Conservation (phyloP, 2,113 vertebrate species). For the Monopterus albus region DNA sequence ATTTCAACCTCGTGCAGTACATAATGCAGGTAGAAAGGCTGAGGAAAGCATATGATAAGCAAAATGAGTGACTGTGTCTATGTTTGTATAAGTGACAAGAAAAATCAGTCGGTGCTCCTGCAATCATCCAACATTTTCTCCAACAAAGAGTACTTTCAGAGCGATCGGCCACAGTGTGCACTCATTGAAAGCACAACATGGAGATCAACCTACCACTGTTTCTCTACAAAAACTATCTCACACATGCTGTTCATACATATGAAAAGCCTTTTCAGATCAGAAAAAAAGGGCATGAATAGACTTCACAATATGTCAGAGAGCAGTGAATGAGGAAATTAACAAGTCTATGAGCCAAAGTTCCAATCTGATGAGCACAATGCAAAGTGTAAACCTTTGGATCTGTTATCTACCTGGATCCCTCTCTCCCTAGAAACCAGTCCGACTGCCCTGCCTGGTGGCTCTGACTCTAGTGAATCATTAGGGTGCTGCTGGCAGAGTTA, state of each 20-base stretch:
- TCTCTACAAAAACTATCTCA: conserved; percentile 5
- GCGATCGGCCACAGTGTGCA: not conserved
- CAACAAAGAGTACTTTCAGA: conserved; percentile 6
- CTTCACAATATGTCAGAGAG: conserved; percentile 48
- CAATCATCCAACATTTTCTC: not conserved
- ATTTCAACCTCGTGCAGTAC: not conserved
- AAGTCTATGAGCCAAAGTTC: conserved; percentile 55
- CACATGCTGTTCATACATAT: conserved; percentile 17
- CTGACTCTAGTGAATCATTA: conserved; percentile 66
- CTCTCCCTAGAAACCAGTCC: conserved; percentile 69
- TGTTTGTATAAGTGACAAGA: conserved; percentile 5
- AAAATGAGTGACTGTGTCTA: not conserved
- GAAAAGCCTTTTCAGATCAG: conserved; percentile 12
- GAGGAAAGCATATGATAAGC: not conserved
- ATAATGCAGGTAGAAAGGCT: not conserved
- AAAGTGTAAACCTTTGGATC: conserved; percentile 39
- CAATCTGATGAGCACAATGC: conserved; percentile 24
- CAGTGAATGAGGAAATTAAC: conserved; percentile 39
- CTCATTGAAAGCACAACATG: not conserved
- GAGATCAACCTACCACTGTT: not conserved
- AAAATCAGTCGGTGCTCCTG: not conserved
- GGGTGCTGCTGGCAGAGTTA: conserved; percentile 51
- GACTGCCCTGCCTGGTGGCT: conserved; percentile 47
- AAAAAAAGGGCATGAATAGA: conserved; percentile 36
- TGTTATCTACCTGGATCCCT: conserved; percentile 21